phyloP scores from a whole-genome alignment of 2,797 vertebrate species.

The Eurystomus glaucurus region DNA sequence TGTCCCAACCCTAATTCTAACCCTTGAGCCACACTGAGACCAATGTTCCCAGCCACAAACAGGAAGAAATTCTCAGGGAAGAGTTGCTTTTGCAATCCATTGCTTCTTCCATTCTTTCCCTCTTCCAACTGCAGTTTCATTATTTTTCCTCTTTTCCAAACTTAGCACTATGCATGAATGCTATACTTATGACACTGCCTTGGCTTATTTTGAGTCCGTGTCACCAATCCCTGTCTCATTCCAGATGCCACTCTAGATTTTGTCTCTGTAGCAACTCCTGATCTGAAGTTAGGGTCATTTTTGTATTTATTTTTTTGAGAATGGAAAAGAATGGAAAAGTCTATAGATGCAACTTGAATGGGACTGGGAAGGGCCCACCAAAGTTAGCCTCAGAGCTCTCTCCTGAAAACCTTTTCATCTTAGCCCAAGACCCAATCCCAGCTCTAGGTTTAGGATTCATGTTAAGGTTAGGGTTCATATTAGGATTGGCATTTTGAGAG shows the following conservation, averaged over 20 bases:
- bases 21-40: background rate
- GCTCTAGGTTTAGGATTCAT: background rate
- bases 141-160: background rate
- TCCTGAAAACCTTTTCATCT: background rate
- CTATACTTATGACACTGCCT: background rate
- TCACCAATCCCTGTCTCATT: background rate
- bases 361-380: background rate
- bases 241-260: background rate
- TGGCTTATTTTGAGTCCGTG: background rate
- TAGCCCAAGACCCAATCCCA: background rate
- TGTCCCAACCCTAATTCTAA: background rate
- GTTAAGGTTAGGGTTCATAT: background rate
- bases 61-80: background rate
- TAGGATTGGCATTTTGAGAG: background rate
- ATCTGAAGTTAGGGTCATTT: background rate
- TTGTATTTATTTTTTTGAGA: background rate
- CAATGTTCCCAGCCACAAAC: background rate
- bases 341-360: background rate
- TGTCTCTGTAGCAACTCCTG: background rate
- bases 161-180: background rate
- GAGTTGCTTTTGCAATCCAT: background rate
- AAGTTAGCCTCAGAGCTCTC: background rate
- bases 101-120: background rate
- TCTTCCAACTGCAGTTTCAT: background rate
- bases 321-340: background rate